These are phyloP conservation scores for Andrena trimmerana DNA, from an alignment of 2,888 invertebrate species.

Conservation along the genomic window DNA sequence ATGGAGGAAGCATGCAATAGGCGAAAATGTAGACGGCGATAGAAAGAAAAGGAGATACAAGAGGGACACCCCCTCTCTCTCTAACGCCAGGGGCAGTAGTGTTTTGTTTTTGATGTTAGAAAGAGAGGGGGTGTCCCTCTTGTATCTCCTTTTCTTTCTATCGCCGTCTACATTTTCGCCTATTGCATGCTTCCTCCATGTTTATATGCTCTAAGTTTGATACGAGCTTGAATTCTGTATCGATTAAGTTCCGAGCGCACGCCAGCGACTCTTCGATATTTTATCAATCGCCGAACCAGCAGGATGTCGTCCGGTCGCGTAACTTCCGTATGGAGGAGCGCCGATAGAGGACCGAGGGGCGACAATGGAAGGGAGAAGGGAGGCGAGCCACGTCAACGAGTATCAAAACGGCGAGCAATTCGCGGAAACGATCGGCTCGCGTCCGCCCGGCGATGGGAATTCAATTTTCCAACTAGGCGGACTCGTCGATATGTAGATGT, in stretches of 20 bases:
- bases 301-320: constrained; percentile 29
- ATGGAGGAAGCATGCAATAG: too few relatives aligned
- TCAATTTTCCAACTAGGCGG: constrained; percentile 64
- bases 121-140: too few relatives aligned
- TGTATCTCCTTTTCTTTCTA: too few relatives aligned
- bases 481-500: constrained; percentile 50
- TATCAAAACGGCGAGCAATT: constrained; percentile 66
- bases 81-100: too few relatives aligned
- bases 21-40: too few relatives aligned
- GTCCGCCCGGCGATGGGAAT: constrained; percentile 63
- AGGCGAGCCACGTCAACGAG: constrained; percentile 36
- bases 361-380: constrained; percentile 1
- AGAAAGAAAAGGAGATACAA: too few relatives aligned
- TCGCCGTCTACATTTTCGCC: too few relatives aligned
- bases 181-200: too few relatives aligned
- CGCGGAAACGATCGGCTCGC: constrained; percentile 64
- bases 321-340: constrained; percentile 29
- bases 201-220: too few relatives aligned
- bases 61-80: too few relatives aligned
- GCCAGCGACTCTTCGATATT: constrained; percentile 19
- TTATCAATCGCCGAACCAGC: constrained; percentile 29
- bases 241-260: not conserved
- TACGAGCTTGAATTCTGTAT: not conserved
- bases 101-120: too few relatives aligned
- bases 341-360: constrained; percentile 32